Base-by-base conservation (phyloP, 2,113 vertebrate genomes). In the Leptosomus discolor region DNA sequence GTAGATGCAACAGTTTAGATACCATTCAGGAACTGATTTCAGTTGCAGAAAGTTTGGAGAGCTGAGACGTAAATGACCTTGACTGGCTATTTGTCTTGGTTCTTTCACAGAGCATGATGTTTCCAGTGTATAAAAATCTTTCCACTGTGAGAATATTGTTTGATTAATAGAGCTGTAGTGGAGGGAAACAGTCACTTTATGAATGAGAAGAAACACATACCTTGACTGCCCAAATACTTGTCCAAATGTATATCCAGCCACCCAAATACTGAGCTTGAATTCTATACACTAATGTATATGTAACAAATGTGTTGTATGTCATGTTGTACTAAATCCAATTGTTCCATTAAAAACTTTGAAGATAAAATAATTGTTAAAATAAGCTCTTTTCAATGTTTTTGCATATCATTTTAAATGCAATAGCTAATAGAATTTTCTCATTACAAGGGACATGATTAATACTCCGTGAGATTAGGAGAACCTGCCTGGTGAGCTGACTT, bases 301-400 rank as follows among this genome's bases (percentile, higher is more conserved):
- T 16, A 56, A 43, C 50, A 76, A 85, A 68, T 43, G 17, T 36
- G 15, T 41, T 88, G 21, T 46, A 26, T 91, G 20, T 73, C 81
- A 24, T 78, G 37, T 76, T 90, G 39, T 68, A 87, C 57, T 91
- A 48, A 97, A 92, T 91, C n/a, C 65, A 93, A 92, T 79, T 95
- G 92, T 94, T 96, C 58, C 90, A 77, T 64, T 94, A 93, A 95
- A 85, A 91, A 50, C n/a, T 39, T 36, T 83, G 45, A 64, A 92
- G 57, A 87, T 84, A 82, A 96, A 93, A 86, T 81, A 63, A 34
- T 23, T 85, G 30, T 34, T 91, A 95, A 96, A 97, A 87, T 89
- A 68, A 71, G 4, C 20, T 93, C 24, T 93, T 98, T 82, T 50
- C 57, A 91, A 50, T 56, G 26, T 77, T 92, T 94, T 93, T 78